Percentiles rank a stretch among this genome's conserved stretches.
Conservation (phyloP, 2,797 vertebrate genomes). For the Ceryle rudis region DNA sequence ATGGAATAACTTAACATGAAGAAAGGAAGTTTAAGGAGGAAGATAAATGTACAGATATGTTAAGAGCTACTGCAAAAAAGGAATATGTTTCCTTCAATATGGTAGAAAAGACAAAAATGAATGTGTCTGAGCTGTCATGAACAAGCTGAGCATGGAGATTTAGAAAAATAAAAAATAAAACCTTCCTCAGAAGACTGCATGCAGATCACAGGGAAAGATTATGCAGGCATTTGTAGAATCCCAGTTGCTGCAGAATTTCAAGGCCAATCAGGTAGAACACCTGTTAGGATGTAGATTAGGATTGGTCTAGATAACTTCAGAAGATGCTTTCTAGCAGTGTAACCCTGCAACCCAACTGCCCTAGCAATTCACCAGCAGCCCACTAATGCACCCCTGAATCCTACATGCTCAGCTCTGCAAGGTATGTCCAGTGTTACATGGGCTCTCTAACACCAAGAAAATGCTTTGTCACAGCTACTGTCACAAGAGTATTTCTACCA, state of each 20-base stretch:
- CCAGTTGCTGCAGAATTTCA: background rate
- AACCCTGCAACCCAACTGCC: background rate
- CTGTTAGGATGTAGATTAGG: background rate
- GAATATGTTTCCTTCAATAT: background rate
- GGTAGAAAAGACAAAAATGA: background rate
- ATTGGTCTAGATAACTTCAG: background rate
- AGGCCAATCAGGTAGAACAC: background rate
- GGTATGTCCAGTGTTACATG: rapidly evolving
- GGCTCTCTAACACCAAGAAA: background rate
- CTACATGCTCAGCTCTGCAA: background rate
- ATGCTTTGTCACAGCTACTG: background rate
- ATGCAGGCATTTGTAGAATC: background rate
- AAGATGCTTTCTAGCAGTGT: background rate
- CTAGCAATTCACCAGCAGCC: background rate
- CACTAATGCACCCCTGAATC: rapidly evolving
- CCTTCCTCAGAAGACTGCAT: background rate
- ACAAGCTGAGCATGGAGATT: background rate
- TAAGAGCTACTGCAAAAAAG: background rate
- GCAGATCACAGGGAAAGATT: background rate
- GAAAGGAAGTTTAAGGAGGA: background rate
- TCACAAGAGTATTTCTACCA: background rate
- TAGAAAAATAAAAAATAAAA: background rate
- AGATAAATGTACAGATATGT: background rate
- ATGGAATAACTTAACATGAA: background rate
- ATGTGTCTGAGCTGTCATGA: background rate